Percentiles rank a stretch among this genome's conserved stretches.
These are phyloP conservation scores for Toxostoma redivivum DNA, from an alignment of 2,113 vertebrate genomes.

Conservation along the genomic window DNA sequence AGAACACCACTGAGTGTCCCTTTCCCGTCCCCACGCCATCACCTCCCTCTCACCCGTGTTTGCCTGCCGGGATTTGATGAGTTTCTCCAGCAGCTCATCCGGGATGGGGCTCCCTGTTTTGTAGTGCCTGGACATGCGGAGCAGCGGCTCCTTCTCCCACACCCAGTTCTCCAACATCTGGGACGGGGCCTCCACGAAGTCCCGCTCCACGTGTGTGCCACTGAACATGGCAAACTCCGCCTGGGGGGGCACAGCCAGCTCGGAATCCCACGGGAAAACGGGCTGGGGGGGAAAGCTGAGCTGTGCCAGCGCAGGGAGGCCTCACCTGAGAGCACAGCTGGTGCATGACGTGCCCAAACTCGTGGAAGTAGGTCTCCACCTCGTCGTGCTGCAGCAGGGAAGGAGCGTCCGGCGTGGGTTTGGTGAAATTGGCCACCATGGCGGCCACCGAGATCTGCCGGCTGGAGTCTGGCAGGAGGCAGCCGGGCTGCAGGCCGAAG, in stretches of 20 bases:
- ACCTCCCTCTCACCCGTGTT: constrained; percentile 79
- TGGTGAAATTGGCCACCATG: constrained; percentile 99
- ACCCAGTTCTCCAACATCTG: constrained; percentile 99
- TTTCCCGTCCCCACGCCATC: rapidly evolving
- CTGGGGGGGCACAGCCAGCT: constrained; percentile 46
- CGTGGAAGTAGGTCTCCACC: constrained; percentile 98
- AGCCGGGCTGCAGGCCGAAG: constrained; percentile 94
- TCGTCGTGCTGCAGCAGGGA: constrained; percentile 95
- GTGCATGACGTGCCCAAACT: constrained; percentile 98
- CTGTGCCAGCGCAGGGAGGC: neutral
- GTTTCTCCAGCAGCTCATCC: constrained; percentile 85
- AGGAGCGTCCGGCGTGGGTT: constrained; percentile 82
- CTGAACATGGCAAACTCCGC: constrained; percentile 97
- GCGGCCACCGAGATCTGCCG: constrained; percentile 90
- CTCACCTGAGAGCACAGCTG: constrained; percentile 93
- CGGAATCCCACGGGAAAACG: rapidly evolving
- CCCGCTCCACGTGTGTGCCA: constrained; percentile 92
- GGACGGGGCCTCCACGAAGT: constrained; percentile 95
- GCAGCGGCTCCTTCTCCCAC: constrained; percentile 92
- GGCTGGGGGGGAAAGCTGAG: rapidly evolving
- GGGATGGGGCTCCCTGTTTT: constrained; percentile 80
- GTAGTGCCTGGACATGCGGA: constrained; percentile 92
- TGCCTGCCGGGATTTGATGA: constrained; percentile 92
- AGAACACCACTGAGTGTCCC: neutral
- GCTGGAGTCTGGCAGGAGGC: constrained; percentile 77